Evolutionary conservation across 2,888 invertebrate species (phyloP), one percentile per base, ranked within the genome.

Genomic region (Gandaritis pyraliata): DNA sequence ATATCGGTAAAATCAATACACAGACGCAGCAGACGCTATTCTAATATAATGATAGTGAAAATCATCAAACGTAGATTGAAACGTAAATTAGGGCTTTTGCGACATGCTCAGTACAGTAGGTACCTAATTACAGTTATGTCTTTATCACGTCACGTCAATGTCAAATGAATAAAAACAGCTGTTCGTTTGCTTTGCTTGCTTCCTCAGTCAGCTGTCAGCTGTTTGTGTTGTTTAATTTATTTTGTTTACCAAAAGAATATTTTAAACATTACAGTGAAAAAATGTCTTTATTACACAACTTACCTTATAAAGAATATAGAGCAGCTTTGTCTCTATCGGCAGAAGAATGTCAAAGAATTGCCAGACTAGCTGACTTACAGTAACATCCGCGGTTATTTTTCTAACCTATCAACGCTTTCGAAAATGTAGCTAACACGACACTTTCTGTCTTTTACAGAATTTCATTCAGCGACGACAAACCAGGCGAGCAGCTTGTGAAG

Each of bases 401-500:
- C 16, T 43, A 33, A 16, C 10, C 2, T 16, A 43, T 16, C 43
- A 16, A 10, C 43, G 2, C 30, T 29, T 30, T n/a, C n/a, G 12
- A 52, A 12, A n/a, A n/a, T n/a, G 13, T 52, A 45, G 10, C 16
- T 11, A 18, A 53, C 30, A 16, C 15, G n/a, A 15, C 10, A 49
- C 33, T 8, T 33, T 1, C 33, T 5, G 18, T 57, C 45, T 45
- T 46, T 84, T 80, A 11, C 77, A 90, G 90, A 57, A 74, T 88
- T 58, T 45, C 69, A 15, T 83, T 83, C n/a, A 75, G 76, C 3
- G 62, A 65, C 0, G 77, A 76, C 46, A 82, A 80, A 56, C 87
- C 92, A 10, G 92, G 91, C 1, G 87, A 90, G 65, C 61, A 81
- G 10, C 67, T 92, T 7, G 69, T 92, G 29, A 89, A 88, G 67